These are phyloP conservation scores for Macropis europaea DNA, from an alignment of 2,888 invertebrate genomes.

Conservation along the genomic window DNA sequence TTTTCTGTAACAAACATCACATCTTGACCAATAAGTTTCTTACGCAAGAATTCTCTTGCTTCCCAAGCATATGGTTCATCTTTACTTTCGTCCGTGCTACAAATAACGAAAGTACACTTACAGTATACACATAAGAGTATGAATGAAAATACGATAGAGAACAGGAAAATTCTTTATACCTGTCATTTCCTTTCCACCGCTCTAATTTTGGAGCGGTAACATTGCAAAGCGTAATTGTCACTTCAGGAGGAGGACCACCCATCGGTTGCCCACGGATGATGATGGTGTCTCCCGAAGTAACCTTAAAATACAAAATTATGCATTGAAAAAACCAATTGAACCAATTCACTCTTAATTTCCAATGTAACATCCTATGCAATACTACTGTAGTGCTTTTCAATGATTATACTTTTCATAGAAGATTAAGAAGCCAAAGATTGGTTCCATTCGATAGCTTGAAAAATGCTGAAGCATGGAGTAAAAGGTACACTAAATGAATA, in stretches of 20 bases:
- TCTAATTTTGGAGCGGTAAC: constrained; percentile 95
- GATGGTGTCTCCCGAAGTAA: constrained; percentile 97
- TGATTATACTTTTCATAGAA: constrained; percentile 44
- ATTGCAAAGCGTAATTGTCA: constrained; percentile 93
- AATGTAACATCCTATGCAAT: background rate
- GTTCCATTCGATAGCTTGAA: background rate
- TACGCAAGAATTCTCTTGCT: constrained; percentile 95
- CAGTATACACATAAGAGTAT: background rate
- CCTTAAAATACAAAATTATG: constrained; percentile 82
- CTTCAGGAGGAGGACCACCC: constrained; percentile 94
- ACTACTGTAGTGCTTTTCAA: background rate
- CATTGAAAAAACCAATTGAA: background rate
- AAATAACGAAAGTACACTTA: constrained; percentile 1
- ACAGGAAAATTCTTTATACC: constrained; percentile 62
- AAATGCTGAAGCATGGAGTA: background rate
- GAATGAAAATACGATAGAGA: background rate
- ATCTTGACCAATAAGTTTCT: constrained; percentile 94
- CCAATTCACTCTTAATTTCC: background rate
- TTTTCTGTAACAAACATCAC: constrained; percentile 93
- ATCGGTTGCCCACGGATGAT: constrained; percentile 92
- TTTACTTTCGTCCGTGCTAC: constrained; percentile 83
- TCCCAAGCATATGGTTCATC: constrained; percentile 99
- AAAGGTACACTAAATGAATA: background rate
- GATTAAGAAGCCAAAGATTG: constrained; percentile 16
- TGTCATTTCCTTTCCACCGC: constrained; percentile 85